Evolutionary conservation across 2,113 vertebrate genomes (phyloP).

Genomic region (Hemiprocne comata): DNA sequence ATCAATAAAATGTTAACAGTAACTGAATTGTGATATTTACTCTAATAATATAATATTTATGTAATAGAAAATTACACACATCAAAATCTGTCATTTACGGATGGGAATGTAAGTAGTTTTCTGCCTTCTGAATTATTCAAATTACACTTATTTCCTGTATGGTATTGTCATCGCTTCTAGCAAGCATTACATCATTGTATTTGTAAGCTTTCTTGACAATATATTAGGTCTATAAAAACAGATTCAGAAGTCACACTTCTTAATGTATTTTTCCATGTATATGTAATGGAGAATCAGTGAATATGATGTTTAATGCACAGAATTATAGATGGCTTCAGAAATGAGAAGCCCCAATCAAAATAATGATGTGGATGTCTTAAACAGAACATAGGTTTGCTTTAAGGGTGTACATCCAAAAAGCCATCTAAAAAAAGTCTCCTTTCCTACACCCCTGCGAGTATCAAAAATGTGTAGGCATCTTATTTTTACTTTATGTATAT

Average conservation of each 20-base stretch:
- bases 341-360: not conserved
- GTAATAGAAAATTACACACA: not conserved
- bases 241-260: not conserved
- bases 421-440: not conserved
- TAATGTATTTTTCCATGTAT: not conserved
- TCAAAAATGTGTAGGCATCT: not conserved
- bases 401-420: not conserved
- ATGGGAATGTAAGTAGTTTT: not conserved
- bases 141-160: not conserved
- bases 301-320: not conserved
- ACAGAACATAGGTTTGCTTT: not conserved
- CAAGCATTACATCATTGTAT: not conserved
- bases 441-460: not conserved
- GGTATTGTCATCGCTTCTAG: not conserved
- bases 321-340: not conserved
- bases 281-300: not conserved
- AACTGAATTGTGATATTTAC: not conserved
- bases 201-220: not conserved
- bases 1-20: not conserved
- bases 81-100: not conserved
- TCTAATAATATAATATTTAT: not conserved
- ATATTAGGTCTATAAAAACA: not conserved
- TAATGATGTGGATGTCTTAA: not conserved
- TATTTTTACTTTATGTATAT: not conserved
- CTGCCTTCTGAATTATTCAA: not conserved